Evolutionary conservation across 2,113 vertebrate genomes (phyloP).

Genomic region (Gila orcuttii): DNA sequence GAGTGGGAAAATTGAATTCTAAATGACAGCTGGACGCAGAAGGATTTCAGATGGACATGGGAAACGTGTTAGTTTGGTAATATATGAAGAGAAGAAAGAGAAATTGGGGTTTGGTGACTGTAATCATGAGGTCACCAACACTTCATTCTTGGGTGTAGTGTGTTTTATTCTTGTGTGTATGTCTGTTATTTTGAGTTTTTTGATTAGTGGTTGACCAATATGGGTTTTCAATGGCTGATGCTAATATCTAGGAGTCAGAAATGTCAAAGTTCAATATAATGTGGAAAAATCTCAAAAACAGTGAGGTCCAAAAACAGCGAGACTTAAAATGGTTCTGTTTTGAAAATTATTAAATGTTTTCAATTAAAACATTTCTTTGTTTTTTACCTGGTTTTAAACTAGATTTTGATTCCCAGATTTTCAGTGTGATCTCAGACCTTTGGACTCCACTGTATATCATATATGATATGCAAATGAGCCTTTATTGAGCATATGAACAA

Average conservation of each 20-base stretch:
- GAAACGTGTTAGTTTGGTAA: constrained; percentile 66
- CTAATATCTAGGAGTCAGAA: not conserved
- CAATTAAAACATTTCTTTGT: not conserved
- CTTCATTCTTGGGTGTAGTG: not conserved
- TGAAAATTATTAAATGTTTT: not conserved
- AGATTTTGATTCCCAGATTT: not conserved
- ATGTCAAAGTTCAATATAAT: not conserved
- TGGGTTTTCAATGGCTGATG: not conserved
- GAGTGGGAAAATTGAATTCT: constrained; percentile 72
- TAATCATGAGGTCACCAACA: not conserved
- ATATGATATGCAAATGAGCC: not conserved
- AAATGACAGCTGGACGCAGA: constrained; percentile 78
- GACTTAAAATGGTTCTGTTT: not conserved
- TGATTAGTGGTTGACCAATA: not conserved
- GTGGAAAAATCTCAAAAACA: not conserved
- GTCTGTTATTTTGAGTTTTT: not conserved
- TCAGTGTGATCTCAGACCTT: not conserved
- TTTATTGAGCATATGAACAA: not conserved
- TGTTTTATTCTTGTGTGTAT: not conserved
- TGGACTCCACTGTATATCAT: not conserved
- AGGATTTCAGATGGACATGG: constrained; percentile 76
- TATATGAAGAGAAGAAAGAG: constrained; percentile 57
- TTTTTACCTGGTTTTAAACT: not conserved
- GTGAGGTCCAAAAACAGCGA: not conserved
- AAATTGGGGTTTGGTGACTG: constrained; percentile 26